These are phyloP conservation scores for Numenius arquata DNA, from an alignment of 2,113 vertebrate species.

Conservation along the genomic window DNA sequence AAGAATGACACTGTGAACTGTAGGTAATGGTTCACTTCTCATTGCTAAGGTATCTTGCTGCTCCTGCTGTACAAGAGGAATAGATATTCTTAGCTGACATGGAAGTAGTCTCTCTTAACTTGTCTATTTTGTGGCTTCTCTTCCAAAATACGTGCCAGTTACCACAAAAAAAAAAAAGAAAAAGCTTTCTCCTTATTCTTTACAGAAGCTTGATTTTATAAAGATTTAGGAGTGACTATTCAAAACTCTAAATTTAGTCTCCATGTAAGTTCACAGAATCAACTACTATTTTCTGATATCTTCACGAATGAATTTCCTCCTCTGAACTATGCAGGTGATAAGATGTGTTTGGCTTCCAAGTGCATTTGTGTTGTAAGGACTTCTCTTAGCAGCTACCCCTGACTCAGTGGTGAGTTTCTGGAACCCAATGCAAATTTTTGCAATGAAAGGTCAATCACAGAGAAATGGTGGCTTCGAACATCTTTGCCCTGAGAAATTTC, in stretches of 20 bases:
- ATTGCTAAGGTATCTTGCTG: neutral
- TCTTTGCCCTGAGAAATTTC: neutral
- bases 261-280: neutral
- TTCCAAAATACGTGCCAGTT: neutral
- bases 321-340: neutral
- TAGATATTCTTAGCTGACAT: neutral
- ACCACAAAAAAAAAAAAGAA: neutral
- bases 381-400: neutral
- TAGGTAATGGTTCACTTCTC: neutral
- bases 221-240: neutral
- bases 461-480: neutral
- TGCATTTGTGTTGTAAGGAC: neutral
- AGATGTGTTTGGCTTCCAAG: neutral
- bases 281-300: neutral
- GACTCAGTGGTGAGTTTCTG: neutral
- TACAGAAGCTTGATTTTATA: neutral
- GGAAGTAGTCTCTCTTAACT: neutral
- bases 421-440: neutral
- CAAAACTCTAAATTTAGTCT: neutral
- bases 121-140: neutral
- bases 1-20: neutral
- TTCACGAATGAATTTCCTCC: neutral
- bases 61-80: neutral
- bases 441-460: neutral
- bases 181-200: fast-evolving